Evolutionary conservation across 2,888 invertebrate species (phyloP).

Genomic region (Sinhomidia bicolor): DNA sequence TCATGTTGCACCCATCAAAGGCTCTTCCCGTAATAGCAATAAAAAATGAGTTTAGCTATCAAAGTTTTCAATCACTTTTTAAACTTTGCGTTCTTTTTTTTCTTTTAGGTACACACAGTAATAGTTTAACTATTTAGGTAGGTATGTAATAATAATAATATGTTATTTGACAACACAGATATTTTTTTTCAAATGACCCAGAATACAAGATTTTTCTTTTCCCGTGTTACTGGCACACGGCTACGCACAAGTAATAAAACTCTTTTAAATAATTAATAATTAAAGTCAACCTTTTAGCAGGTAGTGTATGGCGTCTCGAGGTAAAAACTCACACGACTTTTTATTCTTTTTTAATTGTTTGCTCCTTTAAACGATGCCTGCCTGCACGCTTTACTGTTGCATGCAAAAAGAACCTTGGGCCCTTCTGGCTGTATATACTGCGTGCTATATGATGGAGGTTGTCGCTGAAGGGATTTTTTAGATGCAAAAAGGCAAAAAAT

Average conservation of each 20-base stretch:
- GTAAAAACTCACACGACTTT: constrained; percentile 22
- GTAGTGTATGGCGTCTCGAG: neutral
- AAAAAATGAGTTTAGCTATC: constrained; percentile 7
- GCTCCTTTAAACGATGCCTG: neutral
- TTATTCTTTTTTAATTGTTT: constrained; percentile 10
- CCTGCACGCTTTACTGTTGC: neutral
- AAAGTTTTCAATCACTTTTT: constrained; percentile 7
- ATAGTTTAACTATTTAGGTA: too few relatives aligned
- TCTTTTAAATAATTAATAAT: constrained; percentile 14
- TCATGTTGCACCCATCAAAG: too few relatives aligned
- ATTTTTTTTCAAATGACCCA: neutral
- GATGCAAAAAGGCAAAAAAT: neutral
- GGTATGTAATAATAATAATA: too few relatives aligned
- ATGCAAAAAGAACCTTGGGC: constrained; percentile 17
- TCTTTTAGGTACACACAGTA: neutral
- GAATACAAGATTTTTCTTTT: constrained; percentile 5
- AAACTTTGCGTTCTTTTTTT: neutral
- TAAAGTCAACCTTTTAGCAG: constrained; percentile 35
- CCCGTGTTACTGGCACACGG: neutral
- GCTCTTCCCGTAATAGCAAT: constrained; percentile 13
- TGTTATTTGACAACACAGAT: neutral
- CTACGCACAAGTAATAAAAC: neutral
- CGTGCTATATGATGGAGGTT: neutral
- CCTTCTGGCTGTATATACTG: neutral
- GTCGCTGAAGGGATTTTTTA: neutral